These are phyloP conservation scores for Drosophila tripunctata DNA, from an alignment of 2,888 invertebrate species.

Conservation along the genomic window DNA sequence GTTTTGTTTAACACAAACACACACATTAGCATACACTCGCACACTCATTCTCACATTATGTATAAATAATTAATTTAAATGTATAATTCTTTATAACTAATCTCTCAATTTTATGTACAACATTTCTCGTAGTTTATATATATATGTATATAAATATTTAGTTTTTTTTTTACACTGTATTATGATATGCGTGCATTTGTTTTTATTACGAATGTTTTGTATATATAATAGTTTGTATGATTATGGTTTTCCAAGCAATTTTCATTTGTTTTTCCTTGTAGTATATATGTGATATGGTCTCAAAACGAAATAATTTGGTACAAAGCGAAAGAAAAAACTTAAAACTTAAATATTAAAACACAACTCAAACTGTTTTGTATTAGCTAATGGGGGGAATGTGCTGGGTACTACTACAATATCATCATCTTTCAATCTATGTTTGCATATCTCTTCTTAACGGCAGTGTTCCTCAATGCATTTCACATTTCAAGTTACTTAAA, in stretches of 20 bases:
- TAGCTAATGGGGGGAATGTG: conserved; percentile 35
- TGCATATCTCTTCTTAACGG: background rate
- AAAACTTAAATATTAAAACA: conserved; percentile 7
- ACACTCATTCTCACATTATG: conserved; percentile 11
- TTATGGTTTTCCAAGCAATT: conserved; percentile 67
- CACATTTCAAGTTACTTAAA: background rate
- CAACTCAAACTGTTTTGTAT: conserved; percentile 14
- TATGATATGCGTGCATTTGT: conserved; percentile 73
- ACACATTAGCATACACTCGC: background rate
- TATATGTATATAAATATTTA: conserved; percentile 40
- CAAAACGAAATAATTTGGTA: conserved; percentile 41
- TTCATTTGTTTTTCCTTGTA: conserved; percentile 39
- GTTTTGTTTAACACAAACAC: conserved; percentile 45
- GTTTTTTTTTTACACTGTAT: conserved; percentile 66
- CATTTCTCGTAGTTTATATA: conserved; percentile 33
- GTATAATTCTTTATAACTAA: conserved; percentile 60
- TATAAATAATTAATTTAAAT: conserved; percentile 54
- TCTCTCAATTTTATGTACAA: conserved; percentile 58
- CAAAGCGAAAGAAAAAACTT: conserved; percentile 37
- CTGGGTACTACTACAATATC: background rate
- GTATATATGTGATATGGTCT: background rate
- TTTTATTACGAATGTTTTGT: conserved; percentile 23
- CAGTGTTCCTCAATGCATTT: background rate
- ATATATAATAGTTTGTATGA: too few relatives aligned
- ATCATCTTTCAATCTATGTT: conserved; percentile 11